Evolutionary conservation across 2,797 vertebrate species (phyloP).

Genomic region (Florisuga fusca): DNA sequence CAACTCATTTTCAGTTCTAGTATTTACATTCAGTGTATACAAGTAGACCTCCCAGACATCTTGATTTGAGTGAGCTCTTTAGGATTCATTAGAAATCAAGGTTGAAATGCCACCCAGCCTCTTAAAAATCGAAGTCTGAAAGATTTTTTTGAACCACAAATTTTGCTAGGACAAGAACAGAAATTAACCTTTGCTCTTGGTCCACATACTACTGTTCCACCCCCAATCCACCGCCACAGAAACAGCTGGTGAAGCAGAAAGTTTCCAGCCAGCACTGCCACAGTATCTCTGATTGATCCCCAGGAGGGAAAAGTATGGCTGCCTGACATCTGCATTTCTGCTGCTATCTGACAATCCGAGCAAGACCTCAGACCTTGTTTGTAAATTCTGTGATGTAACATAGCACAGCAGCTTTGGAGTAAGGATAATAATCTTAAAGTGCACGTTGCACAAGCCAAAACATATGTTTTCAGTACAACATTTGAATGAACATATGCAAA

Average conservation of each 20-base stretch:
- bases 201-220: neutral
- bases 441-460: neutral
- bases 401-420: neutral
- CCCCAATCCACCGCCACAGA: neutral
- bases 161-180: neutral
- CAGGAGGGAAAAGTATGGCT: neutral
- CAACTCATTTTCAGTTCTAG: neutral
- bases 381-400: neutral
- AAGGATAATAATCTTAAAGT: neutral
- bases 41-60: neutral
- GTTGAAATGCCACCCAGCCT: neutral
- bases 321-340: neutral
- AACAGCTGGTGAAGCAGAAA: slow-evolving; percentile 29
- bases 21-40: neutral
- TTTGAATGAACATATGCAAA: neutral
- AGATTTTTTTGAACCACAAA: neutral
- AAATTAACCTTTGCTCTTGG: slow-evolving; percentile 46
- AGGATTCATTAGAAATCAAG: neutral
- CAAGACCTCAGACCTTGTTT: neutral
- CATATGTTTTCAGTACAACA: neutral
- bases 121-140: neutral
- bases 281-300: neutral
- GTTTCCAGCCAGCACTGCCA: neutral
- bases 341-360: neutral
- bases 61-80: neutral